Conservation (phyloP, 1,140 invertebrate genomes). For the Ctenoplectra terminalis region DNA sequence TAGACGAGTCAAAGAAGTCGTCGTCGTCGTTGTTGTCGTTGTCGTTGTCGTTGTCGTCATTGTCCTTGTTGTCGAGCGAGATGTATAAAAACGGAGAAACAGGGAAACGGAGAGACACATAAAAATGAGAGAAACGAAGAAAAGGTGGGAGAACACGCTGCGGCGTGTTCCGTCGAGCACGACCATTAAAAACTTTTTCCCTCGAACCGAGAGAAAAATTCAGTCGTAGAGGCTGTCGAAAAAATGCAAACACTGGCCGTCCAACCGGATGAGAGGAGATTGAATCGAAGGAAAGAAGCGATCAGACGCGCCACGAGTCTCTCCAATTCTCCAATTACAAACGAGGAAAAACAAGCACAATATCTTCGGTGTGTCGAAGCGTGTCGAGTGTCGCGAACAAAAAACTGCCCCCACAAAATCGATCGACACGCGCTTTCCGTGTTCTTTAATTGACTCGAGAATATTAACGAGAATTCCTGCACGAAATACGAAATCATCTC, state of each 20-base stretch:
- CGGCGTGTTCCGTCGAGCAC: constrained; percentile 12
- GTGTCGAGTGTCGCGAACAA: constrained; percentile 34
- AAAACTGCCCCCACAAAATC: constrained; percentile 26
- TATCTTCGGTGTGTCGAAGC: constrained; percentile 43
- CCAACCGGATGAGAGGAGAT: constrained; percentile 42
- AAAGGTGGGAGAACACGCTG: background rate
- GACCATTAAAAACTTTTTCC: constrained; percentile 36
- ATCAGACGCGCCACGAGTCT: constrained; percentile 50
- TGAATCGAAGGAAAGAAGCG: constrained; percentile 53
- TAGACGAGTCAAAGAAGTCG: constrained; percentile 6
- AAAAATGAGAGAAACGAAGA: no score
- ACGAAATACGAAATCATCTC: background rate
- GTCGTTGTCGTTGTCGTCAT: background rate
- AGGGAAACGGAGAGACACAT: no score
- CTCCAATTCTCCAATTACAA: background rate
- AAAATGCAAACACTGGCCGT: constrained; percentile 41
- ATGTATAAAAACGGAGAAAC: no score
- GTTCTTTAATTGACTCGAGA: constrained; percentile 20
- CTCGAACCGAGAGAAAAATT: constrained; percentile 1
- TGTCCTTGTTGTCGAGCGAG: no score
- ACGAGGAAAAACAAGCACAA: constrained; percentile 42
- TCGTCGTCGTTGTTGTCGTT: background rate
- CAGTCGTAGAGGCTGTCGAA: background rate
- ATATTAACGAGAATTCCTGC: constrained; percentile 1
- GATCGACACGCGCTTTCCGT: constrained; percentile 30